Conservation (phyloP, 2,113 vertebrate genomes). For the Empidonax traillii region DNA sequence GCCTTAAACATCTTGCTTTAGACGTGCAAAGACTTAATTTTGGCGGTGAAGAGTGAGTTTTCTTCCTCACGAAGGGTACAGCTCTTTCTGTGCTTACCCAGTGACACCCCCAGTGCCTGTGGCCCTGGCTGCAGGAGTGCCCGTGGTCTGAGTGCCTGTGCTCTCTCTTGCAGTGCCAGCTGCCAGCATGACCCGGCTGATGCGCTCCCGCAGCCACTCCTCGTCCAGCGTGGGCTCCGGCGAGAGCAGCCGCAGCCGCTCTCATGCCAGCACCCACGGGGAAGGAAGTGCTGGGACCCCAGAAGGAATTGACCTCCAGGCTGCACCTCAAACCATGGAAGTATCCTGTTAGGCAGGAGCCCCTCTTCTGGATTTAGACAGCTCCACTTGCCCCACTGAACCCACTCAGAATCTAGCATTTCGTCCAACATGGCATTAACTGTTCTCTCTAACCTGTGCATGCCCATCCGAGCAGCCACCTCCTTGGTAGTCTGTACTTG, state of each 20-base stretch:
- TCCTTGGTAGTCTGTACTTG: slow-evolving; percentile 66
- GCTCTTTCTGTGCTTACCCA: not conserved
- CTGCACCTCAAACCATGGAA: slow-evolving; percentile 90
- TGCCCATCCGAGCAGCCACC: slow-evolving; percentile 63
- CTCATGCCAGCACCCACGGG: slow-evolving; percentile 76
- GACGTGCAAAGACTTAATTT: not conserved
- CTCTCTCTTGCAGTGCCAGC: slow-evolving; percentile 85
- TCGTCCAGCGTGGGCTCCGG: slow-evolving; percentile 87
- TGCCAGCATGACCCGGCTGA: slow-evolving; percentile 89
- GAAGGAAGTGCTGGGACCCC: slow-evolving; percentile 74
- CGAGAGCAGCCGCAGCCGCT: slow-evolving; percentile 81
- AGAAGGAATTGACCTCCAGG: slow-evolving; percentile 77
- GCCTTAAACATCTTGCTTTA: slow-evolving; percentile 41
- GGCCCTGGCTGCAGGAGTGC: not conserved
- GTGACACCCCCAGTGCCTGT: not conserved
- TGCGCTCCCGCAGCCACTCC: slow-evolving; percentile 90
- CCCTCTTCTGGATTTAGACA: slow-evolving; percentile 53
- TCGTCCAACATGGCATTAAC: slow-evolving; percentile 60
- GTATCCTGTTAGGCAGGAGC: slow-evolving; percentile 87
- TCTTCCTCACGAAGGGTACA: not conserved
- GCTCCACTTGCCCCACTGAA: slow-evolving; percentile 38
- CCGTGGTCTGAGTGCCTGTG: not conserved
- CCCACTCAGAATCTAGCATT: slow-evolving; percentile 65
- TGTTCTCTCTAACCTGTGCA: slow-evolving; percentile 70
- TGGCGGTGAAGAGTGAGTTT: not conserved